phyloP scores from a whole-genome alignment of 1,140 invertebrate genomes.

The Eupristina koningsbergeri region DNA sequence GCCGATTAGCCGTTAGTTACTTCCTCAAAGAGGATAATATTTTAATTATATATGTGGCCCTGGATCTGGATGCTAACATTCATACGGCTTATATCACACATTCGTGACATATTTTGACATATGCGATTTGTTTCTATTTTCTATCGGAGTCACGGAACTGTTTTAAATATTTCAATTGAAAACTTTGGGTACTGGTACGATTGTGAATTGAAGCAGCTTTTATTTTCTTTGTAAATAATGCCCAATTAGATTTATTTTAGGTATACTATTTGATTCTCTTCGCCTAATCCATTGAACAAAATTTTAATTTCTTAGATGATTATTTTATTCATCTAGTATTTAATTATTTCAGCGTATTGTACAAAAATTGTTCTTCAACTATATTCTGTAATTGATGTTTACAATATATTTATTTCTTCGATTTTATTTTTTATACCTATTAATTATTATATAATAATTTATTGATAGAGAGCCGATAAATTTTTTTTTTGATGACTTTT shows the following conservation, averaged over 20 bases:
- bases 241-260: not conserved
- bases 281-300: constrained; percentile 6
- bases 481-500: too few relatives aligned
- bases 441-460: too few relatives aligned
- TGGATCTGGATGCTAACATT: not conserved
- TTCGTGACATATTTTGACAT: not conserved
- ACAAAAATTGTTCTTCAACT: too few relatives aligned
- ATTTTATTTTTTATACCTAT: too few relatives aligned
- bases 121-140: not conserved
- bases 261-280: not conserved
- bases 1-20: not conserved
- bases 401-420: too few relatives aligned
- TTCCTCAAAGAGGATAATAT: constrained; percentile 24
- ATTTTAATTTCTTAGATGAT: not conserved
- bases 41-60: constrained; percentile 14
- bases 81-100: not conserved
- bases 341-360: too few relatives aligned
- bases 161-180: not conserved
- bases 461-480: too few relatives aligned
- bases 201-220: not conserved
- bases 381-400: too few relatives aligned
- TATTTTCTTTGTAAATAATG: not conserved
- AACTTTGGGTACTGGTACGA: constrained; percentile 11
- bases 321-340: too few relatives aligned
- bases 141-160: not conserved